Percentiles rank a stretch among this genome's conserved stretches.
Conservation (phyloP, 2,113 vertebrate genomes). For the Chrysemys picta region DNA sequence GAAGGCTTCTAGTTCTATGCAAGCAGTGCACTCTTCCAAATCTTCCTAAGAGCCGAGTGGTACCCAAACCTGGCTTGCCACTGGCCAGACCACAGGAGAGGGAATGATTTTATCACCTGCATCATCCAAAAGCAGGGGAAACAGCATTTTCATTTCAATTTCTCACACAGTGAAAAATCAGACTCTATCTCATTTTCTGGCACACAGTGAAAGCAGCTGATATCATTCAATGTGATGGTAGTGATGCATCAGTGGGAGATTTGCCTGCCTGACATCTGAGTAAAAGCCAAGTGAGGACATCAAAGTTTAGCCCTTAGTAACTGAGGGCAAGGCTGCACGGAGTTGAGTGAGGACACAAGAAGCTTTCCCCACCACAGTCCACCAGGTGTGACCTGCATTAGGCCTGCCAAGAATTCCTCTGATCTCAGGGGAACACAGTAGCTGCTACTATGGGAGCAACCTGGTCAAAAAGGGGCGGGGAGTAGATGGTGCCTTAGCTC, state of each 20-base stretch:
- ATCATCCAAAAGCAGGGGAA: neutral
- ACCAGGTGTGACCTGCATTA: neutral
- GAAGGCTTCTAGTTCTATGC: neutral
- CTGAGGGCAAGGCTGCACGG: neutral
- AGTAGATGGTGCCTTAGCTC: fast-evolving
- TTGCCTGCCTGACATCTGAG: neutral
- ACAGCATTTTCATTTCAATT: constrained; percentile 29
- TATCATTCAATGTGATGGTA: neutral
- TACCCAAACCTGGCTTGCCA: neutral
- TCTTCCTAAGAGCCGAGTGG: neutral
- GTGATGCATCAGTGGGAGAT: neutral
- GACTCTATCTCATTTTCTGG: neutral
- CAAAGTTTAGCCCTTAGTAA: neutral
- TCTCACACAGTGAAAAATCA: neutral
- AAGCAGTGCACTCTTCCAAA: neutral
- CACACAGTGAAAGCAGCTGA: neutral
- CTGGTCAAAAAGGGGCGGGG: neutral
- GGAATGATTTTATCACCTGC: neutral
- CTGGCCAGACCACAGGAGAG: neutral
- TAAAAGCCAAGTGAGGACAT: neutral
- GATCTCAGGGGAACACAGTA: neutral
- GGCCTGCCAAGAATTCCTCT: neutral
- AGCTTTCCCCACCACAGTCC: neutral
- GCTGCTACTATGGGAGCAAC: neutral
- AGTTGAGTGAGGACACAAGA: neutral